phyloP scores from a whole-genome alignment of 2,888 invertebrate genomes.

The Lasioglossum malachurum region DNA sequence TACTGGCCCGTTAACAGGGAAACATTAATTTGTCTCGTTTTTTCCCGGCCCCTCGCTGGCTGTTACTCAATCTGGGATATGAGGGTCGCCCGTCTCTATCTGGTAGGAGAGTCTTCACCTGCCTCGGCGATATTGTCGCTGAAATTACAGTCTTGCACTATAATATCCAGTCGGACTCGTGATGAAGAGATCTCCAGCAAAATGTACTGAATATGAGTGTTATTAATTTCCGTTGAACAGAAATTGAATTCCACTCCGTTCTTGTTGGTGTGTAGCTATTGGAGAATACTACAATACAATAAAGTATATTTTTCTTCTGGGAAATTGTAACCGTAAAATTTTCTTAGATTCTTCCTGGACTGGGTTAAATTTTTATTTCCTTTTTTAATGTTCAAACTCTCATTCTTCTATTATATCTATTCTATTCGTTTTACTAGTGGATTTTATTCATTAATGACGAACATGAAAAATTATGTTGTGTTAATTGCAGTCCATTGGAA shows the following conservation, averaged over 20 bases:
- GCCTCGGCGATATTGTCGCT: neutral
- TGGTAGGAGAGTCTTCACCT: neutral
- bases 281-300: neutral
- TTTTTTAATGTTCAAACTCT: neutral
- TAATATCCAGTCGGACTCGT: neutral
- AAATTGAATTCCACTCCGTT: too few relatives aligned
- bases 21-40: slow-evolving; percentile 16
- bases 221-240: too few relatives aligned
- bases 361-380: neutral
- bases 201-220: neutral
- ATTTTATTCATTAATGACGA: too few relatives aligned
- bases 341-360: neutral
- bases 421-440: too few relatives aligned
- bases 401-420: neutral
- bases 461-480: neutral
- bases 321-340: neutral
- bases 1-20: slow-evolving; percentile 3
- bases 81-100: neutral
- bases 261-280: neutral
- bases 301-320: neutral
- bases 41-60: neutral
- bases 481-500: neutral
- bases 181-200: neutral
- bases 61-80: neutral
- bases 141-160: neutral